Conservation (phyloP, 2,888 invertebrate species). For the Harpalus rubripes region DNA sequence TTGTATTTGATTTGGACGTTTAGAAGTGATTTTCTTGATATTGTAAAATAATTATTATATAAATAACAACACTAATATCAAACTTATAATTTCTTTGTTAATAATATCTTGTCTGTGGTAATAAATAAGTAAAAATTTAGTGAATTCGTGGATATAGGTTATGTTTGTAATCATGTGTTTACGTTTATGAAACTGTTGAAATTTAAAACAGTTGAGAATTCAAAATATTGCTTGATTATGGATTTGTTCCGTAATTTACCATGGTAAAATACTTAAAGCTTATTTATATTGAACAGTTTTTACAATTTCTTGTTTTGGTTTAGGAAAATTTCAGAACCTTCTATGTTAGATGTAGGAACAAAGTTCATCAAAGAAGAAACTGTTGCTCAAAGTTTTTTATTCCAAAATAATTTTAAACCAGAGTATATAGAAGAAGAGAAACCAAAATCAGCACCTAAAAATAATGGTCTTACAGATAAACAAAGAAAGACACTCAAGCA, state of each 20-base stretch:
- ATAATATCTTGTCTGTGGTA: too few species aligned
- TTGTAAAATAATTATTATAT: too few species aligned
- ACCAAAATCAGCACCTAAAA: slow-evolving; percentile 31
- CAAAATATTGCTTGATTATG: slow-evolving; percentile 12
- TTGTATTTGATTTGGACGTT: too few species aligned
- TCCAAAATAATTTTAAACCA: slow-evolving; percentile 68
- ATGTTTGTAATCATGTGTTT: not conserved
- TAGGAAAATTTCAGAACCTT: slow-evolving; percentile 67
- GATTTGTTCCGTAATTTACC: slow-evolving; percentile 40
- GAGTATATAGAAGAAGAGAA: slow-evolving; percentile 21
- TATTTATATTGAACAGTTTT: not conserved
- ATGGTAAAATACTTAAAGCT: slow-evolving; percentile 46
- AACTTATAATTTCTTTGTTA: too few species aligned
- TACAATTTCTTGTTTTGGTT: slow-evolving; percentile 22
- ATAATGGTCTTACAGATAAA: slow-evolving; percentile 14
- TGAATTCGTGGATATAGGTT: not conserved
- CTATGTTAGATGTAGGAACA: slow-evolving; percentile 57
- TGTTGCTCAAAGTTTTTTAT: slow-evolving; percentile 38
- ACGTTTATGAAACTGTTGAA: not conserved
- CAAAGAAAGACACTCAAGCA: slow-evolving; percentile 1
- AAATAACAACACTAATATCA: too few species aligned
- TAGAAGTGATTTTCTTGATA: too few species aligned
- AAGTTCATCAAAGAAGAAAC: slow-evolving; percentile 60
- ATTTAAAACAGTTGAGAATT: not conserved
- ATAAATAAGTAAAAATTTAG: not conserved